A percentile compares a stretch with the other conserved stretches of the same genome.
These are phyloP conservation scores for Aplysina aerophoba DNA, from an alignment of 37 sponge, comb jelly and placozoan species.

Conservation along the genomic window DNA sequence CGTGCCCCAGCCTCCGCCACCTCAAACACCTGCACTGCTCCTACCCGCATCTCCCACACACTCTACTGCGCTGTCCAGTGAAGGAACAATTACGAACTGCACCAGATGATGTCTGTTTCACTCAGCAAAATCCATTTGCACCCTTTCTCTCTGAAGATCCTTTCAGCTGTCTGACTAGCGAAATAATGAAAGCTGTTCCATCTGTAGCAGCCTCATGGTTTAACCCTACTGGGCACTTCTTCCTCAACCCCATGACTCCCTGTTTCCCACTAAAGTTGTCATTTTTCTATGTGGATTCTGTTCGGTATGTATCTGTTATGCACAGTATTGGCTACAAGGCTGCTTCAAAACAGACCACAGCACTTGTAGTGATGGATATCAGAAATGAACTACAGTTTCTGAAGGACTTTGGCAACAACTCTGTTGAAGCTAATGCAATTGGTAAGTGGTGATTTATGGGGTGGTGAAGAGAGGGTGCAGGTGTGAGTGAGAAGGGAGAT, in stretches of 20 bases:
- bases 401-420: background rate
- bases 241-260: background rate
- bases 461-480: too few species aligned
- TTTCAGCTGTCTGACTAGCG: background rate
- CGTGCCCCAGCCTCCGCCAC: background rate
- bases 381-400: constrained; percentile 15
- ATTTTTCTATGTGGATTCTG: constrained; percentile 6
- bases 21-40: background rate
- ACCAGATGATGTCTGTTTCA: too few species aligned
- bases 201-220: background rate
- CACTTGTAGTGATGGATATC: constrained; percentile 2
- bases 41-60: background rate
- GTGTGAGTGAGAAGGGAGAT: too few species aligned
- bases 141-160: background rate
- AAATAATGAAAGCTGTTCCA: background rate
- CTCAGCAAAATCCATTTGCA: too few species aligned
- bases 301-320: background rate
- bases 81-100: too few species aligned
- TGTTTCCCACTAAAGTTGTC: background rate
- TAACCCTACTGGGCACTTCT: background rate
- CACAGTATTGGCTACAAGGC: constrained; percentile 11
- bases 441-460: background rate
- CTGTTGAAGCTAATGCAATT: background rate
- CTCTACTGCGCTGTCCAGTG: background rate
- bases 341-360: background rate